phyloP scores from a whole-genome alignment of 2,113 vertebrate species.

The Setophaga coronata region DNA sequence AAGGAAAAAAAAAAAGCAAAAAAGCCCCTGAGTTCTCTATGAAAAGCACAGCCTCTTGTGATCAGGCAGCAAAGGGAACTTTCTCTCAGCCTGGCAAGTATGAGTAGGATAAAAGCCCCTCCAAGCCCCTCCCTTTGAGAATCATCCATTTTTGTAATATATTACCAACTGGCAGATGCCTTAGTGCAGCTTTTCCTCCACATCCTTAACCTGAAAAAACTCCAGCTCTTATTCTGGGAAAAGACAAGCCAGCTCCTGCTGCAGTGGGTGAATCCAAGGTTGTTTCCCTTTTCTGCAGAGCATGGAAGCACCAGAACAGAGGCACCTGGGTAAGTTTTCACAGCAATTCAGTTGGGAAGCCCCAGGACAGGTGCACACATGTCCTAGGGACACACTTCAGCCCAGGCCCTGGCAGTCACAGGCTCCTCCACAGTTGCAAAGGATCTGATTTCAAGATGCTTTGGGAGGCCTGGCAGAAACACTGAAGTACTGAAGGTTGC shows the following conservation, averaged over 20 bases:
- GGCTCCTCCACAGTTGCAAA: rapidly evolving
- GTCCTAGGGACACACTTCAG: neutral
- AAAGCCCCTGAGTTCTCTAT: rapidly evolving
- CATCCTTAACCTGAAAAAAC: neutral
- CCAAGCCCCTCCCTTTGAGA: neutral
- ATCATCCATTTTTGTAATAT: neutral
- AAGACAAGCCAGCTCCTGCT: neutral
- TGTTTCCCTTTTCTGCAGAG: neutral
- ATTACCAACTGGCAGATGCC: neutral
- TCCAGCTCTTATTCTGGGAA: neutral
- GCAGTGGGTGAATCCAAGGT: neutral
- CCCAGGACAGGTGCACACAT: neutral
- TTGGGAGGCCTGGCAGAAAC: neutral
- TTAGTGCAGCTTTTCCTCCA: neutral
- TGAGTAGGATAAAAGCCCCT: neutral
- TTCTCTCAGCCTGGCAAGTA: neutral
- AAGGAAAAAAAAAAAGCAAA: rapidly evolving
- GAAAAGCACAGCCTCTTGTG: neutral
- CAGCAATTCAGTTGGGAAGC: neutral
- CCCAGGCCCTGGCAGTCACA: neutral
- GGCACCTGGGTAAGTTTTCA: neutral
- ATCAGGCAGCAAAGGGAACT: neutral
- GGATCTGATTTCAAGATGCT: neutral
- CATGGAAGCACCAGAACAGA: neutral
- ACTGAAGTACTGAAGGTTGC: neutral